phyloP scores from a whole-genome alignment of 2,797 vertebrate genomes.

The Xenops minutus region DNA sequence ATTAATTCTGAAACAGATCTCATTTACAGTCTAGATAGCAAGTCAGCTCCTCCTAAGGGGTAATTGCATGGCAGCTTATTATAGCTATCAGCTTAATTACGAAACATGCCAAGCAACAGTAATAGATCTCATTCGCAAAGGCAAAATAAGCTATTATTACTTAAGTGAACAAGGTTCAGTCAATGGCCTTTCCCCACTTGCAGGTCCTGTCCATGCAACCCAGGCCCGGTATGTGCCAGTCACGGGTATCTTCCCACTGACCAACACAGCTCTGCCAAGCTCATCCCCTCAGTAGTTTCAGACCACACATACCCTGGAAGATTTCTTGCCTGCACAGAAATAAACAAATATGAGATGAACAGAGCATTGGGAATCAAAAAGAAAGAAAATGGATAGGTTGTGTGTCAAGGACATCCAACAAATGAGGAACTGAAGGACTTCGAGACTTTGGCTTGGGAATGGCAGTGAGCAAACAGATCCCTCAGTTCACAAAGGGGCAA shows the following conservation, averaged over 20 bases:
- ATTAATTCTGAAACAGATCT: neutral
- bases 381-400: neutral
- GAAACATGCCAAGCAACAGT: neutral
- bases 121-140: neutral
- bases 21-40: conserved; percentile 34
- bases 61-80: conserved; percentile 37
- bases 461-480: neutral
- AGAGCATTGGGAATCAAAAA: neutral
- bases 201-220: neutral
- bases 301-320: neutral
- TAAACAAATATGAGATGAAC: neutral
- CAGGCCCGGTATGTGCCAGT: fast-evolving
- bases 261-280: neutral
- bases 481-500: neutral
- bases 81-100: conserved; percentile 45
- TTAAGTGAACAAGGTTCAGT: neutral
- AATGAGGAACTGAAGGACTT: neutral
- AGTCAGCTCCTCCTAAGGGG: conserved; percentile 17
- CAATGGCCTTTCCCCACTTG: neutral
- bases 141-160: conserved; percentile 1
- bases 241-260: neutral
- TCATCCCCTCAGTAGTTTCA: neutral
- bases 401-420: fast-evolving
- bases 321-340: neutral
- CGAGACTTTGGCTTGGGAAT: neutral